Conservation (phyloP, 2,888 invertebrate species). For the Apotomis betuletana region DNA sequence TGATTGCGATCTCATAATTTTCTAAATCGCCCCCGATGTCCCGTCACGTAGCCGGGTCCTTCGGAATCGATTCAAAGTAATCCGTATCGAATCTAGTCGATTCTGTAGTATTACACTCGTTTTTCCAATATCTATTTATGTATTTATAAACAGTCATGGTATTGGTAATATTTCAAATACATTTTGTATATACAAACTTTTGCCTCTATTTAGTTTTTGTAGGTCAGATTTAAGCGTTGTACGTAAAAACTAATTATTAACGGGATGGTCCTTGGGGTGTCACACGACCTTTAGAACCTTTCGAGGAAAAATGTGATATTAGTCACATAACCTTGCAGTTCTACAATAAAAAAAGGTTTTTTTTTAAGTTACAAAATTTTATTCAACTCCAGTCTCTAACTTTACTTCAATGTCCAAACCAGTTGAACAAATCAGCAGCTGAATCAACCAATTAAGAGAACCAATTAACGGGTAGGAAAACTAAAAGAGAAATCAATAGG, state of each 20-base stretch:
- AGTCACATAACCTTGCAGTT: no score
- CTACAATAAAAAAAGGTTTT: background rate
- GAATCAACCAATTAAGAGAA: constrained; percentile 26
- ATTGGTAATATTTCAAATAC: background rate
- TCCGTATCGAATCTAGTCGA: constrained; percentile 42
- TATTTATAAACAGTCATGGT: constrained; percentile 2
- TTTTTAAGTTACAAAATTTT: background rate
- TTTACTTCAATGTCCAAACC: constrained; percentile 17
- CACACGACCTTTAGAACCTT: no score
- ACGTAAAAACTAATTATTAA: no score
- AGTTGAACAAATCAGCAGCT: constrained; percentile 14
- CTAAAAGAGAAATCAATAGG: constrained; percentile 46
- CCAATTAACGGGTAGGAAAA: constrained; percentile 38
- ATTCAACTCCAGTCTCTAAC: background rate
- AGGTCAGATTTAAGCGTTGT: no score
- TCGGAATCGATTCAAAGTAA: constrained; percentile 52
- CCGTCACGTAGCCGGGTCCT: constrained; percentile 63
- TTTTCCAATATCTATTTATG: constrained; percentile 28
- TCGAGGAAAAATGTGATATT: no score
- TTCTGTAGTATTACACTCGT: constrained; percentile 15
- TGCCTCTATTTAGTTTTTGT: background rate
- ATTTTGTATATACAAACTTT: background rate
- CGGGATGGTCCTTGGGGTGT: no score
- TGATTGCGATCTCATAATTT: constrained; percentile 54
- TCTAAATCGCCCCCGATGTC: constrained; percentile 53